A percentile compares a stretch with the other conserved stretches of the same genome.
Evolutionary conservation across 2,113 vertebrate species (phyloP).

Genomic region (Cygnus buccinator): DNA sequence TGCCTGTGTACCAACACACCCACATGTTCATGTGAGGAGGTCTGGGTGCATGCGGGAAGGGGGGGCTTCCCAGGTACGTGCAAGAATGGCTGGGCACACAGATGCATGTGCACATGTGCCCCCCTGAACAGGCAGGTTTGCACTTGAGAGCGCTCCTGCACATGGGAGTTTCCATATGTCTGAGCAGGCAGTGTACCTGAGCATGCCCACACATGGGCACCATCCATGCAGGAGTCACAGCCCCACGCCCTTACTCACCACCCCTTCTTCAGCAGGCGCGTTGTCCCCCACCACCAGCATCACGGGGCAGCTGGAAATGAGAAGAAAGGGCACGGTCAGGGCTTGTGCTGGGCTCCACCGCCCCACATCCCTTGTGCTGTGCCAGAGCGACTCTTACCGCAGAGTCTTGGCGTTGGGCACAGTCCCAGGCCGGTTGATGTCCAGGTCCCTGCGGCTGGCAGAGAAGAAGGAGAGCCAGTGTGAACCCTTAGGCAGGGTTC

Average conservation of each 20-base stretch:
- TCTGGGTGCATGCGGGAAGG: not conserved
- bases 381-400: constrained; percentile 73
- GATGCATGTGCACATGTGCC: not conserved
- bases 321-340: not conserved
- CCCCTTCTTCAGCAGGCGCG: constrained; percentile 92
- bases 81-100: not conserved
- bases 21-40: accelerated
- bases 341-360: not conserved
- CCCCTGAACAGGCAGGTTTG: accelerated
- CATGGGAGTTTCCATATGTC: accelerated
- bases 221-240: accelerated
- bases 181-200: not conserved
- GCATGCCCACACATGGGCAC: accelerated
- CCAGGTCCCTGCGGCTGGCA: constrained; percentile 91
- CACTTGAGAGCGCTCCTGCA: accelerated
- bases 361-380: accelerated
- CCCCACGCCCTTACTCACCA: constrained; percentile 81
- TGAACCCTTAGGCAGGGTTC: not conserved
- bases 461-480: not conserved
- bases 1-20: accelerated
- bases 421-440: constrained; percentile 92
- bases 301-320: constrained; percentile 86
- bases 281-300: constrained; percentile 98
- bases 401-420: constrained; percentile 93
- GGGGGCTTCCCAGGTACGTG: not conserved